Evolutionary conservation across 2,888 invertebrate species (phyloP).

Genomic region (Clunio marinus): DNA sequence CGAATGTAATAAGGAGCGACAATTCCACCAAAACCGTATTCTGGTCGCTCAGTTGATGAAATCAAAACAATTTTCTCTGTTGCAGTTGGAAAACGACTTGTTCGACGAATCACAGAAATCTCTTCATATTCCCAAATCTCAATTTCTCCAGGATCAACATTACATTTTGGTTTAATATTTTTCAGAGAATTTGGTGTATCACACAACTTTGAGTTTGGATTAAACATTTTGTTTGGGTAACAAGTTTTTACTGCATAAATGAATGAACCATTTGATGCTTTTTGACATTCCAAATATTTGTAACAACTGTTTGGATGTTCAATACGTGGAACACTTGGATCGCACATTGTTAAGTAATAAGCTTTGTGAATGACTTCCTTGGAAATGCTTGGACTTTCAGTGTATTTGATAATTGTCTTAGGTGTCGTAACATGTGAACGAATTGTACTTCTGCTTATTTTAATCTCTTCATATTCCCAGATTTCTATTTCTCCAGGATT

Average conservation of each 20-base stretch:
- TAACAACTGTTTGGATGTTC: constrained; percentile 63
- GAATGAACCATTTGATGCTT: constrained; percentile 50
- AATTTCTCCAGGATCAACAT: constrained; percentile 40
- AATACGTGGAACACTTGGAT: constrained; percentile 55
- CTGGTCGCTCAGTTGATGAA: neutral
- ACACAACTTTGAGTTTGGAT: constrained; percentile 60
- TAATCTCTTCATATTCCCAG: neutral
- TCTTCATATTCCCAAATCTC: neutral
- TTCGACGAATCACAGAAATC: neutral
- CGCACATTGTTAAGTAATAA: constrained; percentile 44
- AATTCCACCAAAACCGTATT: too few species aligned
- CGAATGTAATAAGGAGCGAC: too few species aligned
- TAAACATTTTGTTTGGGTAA: constrained; percentile 62
- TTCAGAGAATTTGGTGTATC: constrained; percentile 61
- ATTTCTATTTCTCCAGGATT: constrained; percentile 39
- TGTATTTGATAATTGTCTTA: too few species aligned
- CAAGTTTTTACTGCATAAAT: constrained; percentile 63
- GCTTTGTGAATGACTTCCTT: too few species aligned
- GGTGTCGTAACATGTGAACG: constrained; percentile 28
- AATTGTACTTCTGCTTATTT: neutral
- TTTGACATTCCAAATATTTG: constrained; percentile 64
- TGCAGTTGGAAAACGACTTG: too few species aligned
- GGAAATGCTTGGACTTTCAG: too few species aligned
- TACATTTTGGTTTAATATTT: constrained; percentile 60
- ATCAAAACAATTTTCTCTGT: too few species aligned